Percentiles rank a stretch among this genome's conserved stretches.
phyloP scores from a whole-genome alignment of 1,140 invertebrate genomes.

The Sarcophaga bullata region DNA sequence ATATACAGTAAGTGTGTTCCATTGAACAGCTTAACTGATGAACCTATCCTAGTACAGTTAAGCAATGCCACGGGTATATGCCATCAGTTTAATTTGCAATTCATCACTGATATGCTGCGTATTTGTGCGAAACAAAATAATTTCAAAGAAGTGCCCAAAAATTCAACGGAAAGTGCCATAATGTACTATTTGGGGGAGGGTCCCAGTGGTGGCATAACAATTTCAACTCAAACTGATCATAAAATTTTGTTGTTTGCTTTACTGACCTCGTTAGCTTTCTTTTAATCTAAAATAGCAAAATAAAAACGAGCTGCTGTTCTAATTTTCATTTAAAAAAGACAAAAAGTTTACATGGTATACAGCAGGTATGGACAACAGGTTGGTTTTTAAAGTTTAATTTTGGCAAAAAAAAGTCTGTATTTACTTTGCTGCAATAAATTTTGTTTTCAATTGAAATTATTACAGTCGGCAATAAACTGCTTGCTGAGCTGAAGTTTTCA shows the following conservation, averaged over 20 bases:
- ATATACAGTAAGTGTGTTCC: not conserved
- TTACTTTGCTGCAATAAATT: constrained; percentile 31
- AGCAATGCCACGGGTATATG: not conserved
- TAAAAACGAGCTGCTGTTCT: not conserved
- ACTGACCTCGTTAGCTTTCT: not conserved
- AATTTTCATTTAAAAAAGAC: not conserved
- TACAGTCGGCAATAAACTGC: constrained; percentile 1
- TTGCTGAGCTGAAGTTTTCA: not conserved
- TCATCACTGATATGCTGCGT: constrained; percentile 18
- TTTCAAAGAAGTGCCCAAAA: not conserved
- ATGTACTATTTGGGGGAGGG: not conserved
- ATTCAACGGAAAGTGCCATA: not conserved
- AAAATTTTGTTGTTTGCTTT: not conserved
- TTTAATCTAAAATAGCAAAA: not conserved
- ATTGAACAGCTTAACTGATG: not conserved
- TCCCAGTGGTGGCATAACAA: not conserved
- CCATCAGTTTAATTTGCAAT: not conserved
- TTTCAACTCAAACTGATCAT: not conserved
- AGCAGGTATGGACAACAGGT: not conserved
- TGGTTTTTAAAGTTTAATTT: constrained; percentile 21
- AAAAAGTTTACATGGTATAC: too few species aligned
- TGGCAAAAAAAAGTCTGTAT: not conserved
- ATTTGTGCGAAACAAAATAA: constrained; percentile 24
- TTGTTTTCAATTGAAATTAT: constrained; percentile 37
- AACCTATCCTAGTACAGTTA: not conserved